These are phyloP conservation scores for Corythornis madagascariensis DNA, from an alignment of 2,113 vertebrate species.

Conservation along the genomic window DNA sequence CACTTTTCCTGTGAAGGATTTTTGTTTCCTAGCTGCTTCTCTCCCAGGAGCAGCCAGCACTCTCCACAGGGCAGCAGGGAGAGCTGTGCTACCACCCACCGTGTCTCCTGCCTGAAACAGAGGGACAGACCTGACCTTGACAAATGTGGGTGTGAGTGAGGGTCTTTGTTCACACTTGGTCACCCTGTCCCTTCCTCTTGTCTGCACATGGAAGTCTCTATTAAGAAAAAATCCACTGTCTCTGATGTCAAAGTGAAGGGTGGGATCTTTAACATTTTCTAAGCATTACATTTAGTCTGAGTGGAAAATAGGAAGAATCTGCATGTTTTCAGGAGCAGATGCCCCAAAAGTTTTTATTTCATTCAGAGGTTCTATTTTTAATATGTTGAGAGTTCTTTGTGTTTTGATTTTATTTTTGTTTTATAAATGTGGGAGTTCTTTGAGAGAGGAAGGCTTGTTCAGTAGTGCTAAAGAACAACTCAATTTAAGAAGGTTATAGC, in stretches of 20 bases:
- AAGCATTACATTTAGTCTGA: not conserved
- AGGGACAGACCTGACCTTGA: not conserved
- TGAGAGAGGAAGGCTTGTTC: not conserved
- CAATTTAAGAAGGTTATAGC: not conserved
- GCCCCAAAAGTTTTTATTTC: not conserved
- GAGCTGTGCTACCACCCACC: not conserved
- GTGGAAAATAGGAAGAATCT: not conserved
- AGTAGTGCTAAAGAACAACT: not conserved
- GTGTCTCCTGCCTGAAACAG: not conserved
- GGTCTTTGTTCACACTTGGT: not conserved
- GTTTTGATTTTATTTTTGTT: not conserved
- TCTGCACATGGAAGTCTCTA: not conserved
- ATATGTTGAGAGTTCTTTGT: not conserved
- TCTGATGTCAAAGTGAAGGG: not conserved
- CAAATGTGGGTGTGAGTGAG: not conserved
- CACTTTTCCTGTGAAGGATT: not conserved
- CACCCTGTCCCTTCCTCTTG: not conserved
- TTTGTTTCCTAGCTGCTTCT: not conserved
- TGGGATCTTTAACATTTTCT: not conserved
- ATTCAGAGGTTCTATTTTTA: not conserved
- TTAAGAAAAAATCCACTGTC: not conserved
- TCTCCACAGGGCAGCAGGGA: not conserved
- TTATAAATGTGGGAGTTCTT: not conserved
- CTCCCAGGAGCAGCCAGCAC: not conserved
- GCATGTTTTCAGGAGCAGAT: not conserved